These are phyloP conservation scores for Malacoctenus gilli DNA, from an alignment of 2,797 vertebrate genomes.

Conservation along the genomic window DNA sequence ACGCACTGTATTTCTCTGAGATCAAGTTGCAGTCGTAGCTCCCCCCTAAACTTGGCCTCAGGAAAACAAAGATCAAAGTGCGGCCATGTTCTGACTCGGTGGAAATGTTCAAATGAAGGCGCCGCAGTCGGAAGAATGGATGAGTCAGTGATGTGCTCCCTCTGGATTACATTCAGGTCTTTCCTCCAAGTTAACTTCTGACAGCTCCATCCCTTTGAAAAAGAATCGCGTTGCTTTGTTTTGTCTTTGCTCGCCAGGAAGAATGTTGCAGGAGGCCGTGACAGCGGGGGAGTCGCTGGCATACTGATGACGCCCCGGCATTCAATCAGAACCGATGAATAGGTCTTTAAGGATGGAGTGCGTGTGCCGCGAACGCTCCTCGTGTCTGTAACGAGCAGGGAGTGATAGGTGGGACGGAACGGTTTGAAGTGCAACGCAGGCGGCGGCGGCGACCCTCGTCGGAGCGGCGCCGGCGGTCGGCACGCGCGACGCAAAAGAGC, in stretches of 20 bases:
- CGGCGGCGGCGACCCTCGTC: constrained; percentile 26
- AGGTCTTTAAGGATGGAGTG: constrained; percentile 6
- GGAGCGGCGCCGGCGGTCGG: constrained; percentile 13
- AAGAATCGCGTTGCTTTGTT: constrained; percentile 27
- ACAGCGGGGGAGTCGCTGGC: constrained; percentile 42
- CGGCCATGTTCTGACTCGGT: constrained; percentile 40
- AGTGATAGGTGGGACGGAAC: constrained; percentile 8
- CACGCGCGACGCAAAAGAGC: constrained; percentile 6
- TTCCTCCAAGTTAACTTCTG: constrained; percentile 50
- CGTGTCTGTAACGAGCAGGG: constrained; percentile 17
- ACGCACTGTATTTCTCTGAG: constrained; percentile 10
- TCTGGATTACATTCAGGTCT: constrained; percentile 48
- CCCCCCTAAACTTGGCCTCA: constrained; percentile 37
- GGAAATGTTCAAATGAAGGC: constrained; percentile 38
- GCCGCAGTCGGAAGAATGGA: constrained; percentile 42
- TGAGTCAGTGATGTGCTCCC: constrained; percentile 42
- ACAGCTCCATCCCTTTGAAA: constrained; percentile 46
- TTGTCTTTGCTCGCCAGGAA: constrained; percentile 36
- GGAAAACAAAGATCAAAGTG: constrained; percentile 55
- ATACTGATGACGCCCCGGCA: constrained; percentile 49
- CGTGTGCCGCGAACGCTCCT: constrained; percentile 29
- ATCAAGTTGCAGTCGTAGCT: constrained; percentile 34
- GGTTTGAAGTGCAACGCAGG: constrained; percentile 27
- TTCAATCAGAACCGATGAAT: constrained; percentile 63
- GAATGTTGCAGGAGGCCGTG: constrained; percentile 38